Evolutionary conservation across 2,888 invertebrate genomes (phyloP).

Genomic region (Cenopis cana): DNA sequence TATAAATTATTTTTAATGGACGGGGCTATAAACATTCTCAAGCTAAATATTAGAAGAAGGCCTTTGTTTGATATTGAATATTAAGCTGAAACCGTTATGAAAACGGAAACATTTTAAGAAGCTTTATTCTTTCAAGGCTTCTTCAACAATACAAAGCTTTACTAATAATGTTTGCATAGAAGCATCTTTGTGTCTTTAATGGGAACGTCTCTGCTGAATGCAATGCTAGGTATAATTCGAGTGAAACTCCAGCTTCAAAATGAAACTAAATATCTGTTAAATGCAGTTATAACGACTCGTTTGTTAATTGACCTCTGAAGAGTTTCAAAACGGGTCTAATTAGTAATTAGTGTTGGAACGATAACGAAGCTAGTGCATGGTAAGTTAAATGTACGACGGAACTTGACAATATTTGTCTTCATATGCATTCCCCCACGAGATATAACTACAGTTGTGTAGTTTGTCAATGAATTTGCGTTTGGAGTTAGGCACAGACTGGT

Average conservation of each 20-base stretch:
- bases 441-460: conserved; percentile 28
- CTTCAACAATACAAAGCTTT: conserved; percentile 24
- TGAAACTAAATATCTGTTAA: conserved; percentile 17
- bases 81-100: conserved; percentile 18
- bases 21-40: background rate
- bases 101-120: conserved; percentile 29
- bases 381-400: conserved; percentile 27
- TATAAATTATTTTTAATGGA: conserved; percentile 6
- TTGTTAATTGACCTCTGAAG: conserved; percentile 26
- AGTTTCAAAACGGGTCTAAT: conserved; percentile 24
- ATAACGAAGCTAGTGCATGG: conserved; percentile 20
- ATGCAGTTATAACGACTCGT: conserved; percentile 26
- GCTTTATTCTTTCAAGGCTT: conserved; percentile 34
- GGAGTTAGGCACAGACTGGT: conserved; percentile 11
- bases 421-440: conserved; percentile 13
- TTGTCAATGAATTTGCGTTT: conserved; percentile 30
- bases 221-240: conserved; percentile 13
- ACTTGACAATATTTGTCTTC: conserved; percentile 18
- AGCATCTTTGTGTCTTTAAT: conserved; percentile 23
- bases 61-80: conserved; percentile 31
- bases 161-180: conserved; percentile 27
- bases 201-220: conserved; percentile 1
- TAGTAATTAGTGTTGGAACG: conserved; percentile 24
- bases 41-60: conserved; percentile 4
- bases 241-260: conserved; percentile 11